A percentile compares a stretch with the other conserved stretches of the same genome.
These are phyloP conservation scores for Microdon myrmicae DNA, from an alignment of 2,888 invertebrate species.

Conservation along the genomic window DNA sequence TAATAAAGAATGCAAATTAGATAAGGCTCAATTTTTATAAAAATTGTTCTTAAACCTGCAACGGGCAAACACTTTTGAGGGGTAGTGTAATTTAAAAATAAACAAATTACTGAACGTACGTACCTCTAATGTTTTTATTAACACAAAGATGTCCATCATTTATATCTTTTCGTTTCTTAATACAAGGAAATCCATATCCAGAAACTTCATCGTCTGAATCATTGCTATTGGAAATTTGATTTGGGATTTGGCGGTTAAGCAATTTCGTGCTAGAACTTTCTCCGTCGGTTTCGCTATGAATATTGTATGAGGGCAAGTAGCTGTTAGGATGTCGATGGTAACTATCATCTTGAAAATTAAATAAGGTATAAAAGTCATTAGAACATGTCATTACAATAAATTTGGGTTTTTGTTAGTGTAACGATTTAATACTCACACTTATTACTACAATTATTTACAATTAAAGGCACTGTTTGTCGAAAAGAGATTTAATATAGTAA, in stretches of 20 bases:
- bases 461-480: slow-evolving; percentile 69
- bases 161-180: slow-evolving; percentile 64
- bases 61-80: too few relatives aligned
- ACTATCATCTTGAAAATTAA: slow-evolving; percentile 70
- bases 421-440: slow-evolving; percentile 57
- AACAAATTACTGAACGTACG: too few relatives aligned
- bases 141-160: slow-evolving; percentile 54
- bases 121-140: too few relatives aligned
- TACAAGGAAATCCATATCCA: slow-evolving; percentile 68
- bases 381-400: background rate
- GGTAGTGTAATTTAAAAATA: too few relatives aligned
- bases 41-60: too few relatives aligned
- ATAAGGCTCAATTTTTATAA: too few relatives aligned
- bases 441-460: slow-evolving; percentile 68
- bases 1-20: too few relatives aligned
- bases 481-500: slow-evolving; percentile 70
- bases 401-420: slow-evolving; percentile 5
- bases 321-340: slow-evolving; percentile 86
- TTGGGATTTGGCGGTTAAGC: slow-evolving; percentile 53
- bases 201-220: slow-evolving; percentile 66
- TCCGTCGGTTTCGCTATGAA: slow-evolving; percentile 74
- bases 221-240: slow-evolving; percentile 56
- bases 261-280: slow-evolving; percentile 63
- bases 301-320: slow-evolving; percentile 79
- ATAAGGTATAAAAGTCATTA: background rate